These are phyloP conservation scores for Planiliza haematocheilus DNA, from an alignment of 2,113 vertebrate species.

Conservation along the genomic window DNA sequence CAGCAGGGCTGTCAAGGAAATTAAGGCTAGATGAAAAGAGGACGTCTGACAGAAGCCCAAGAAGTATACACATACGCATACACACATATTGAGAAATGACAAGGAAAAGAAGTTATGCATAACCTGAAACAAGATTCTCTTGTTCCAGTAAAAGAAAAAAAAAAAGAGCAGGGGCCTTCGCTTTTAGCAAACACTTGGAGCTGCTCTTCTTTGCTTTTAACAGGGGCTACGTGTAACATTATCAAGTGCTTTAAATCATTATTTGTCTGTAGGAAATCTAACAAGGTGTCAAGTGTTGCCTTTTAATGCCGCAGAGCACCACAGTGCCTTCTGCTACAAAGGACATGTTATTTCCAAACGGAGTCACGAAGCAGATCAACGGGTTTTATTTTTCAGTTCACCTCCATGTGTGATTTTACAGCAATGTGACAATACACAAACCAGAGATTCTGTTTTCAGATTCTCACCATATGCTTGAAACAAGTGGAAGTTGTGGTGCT, in stretches of 20 bases:
- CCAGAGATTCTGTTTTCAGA: constrained; percentile 29
- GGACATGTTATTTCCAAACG: neutral
- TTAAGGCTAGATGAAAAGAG: constrained; percentile 37
- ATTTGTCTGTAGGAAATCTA: neutral
- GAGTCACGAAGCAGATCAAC: neutral
- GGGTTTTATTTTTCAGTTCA: neutral
- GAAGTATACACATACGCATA: neutral
- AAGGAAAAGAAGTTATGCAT: constrained; percentile 35
- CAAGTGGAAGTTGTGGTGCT: constrained; percentile 61
- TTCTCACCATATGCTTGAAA: constrained; percentile 57
- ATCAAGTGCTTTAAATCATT: constrained; percentile 14
- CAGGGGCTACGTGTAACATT: constrained; percentile 18
- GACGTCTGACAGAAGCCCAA: constrained; percentile 6
- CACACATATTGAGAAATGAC: neutral
- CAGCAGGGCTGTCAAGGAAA: constrained; percentile 89
- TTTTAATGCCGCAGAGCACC: neutral
- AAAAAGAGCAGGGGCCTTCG: neutral
- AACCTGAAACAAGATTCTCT: constrained; percentile 68
- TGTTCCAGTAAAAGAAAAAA: no score
- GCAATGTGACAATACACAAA: constrained; percentile 23
- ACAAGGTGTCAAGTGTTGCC: neutral
- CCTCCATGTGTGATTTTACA: neutral
- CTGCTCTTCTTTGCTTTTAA: constrained; percentile 5
- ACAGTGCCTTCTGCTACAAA: neutral
- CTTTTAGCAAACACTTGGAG: neutral